A percentile compares a stretch with the other conserved stretches of the same genome.
phyloP scores from a whole-genome alignment of 1,140 invertebrate species.

The Philotrypesis tridentata region DNA sequence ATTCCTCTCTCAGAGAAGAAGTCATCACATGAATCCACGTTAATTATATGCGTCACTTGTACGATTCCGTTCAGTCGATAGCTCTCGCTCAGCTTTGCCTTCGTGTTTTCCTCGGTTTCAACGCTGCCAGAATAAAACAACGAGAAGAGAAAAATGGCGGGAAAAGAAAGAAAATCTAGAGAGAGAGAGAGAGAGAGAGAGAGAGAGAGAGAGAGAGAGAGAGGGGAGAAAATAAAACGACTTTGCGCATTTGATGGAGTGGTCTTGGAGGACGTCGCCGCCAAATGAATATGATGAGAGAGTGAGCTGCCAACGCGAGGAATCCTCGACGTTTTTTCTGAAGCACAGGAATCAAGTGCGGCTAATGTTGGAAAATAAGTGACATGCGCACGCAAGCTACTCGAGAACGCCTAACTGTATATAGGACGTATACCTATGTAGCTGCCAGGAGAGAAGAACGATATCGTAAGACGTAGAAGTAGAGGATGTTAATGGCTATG shows the following conservation, averaged over 20 bases:
- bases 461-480: neutral
- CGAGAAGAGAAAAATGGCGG: neutral
- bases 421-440: neutral
- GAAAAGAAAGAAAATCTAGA: neutral
- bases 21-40: slow-evolving; percentile 27
- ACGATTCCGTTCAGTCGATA: slow-evolving; percentile 35
- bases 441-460: neutral
- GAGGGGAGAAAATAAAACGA: neutral
- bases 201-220: too few relatives aligned
- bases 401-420: neutral
- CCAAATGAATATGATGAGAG: slow-evolving; percentile 36
- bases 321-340: slow-evolving; percentile 3
- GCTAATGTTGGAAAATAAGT: slow-evolving; percentile 38
- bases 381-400: slow-evolving; percentile 11
- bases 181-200: too few relatives aligned
- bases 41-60: slow-evolving; percentile 21
- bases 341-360: slow-evolving; percentile 22
- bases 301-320: neutral
- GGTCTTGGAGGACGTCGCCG: neutral
- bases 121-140: neutral
- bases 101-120: neutral
- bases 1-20: neutral
- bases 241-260: neutral
- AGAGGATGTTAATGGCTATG: neutral
- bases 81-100: neutral